Conservation (phyloP, 2,797 vertebrate species). For the Diplodus sargus region DNA sequence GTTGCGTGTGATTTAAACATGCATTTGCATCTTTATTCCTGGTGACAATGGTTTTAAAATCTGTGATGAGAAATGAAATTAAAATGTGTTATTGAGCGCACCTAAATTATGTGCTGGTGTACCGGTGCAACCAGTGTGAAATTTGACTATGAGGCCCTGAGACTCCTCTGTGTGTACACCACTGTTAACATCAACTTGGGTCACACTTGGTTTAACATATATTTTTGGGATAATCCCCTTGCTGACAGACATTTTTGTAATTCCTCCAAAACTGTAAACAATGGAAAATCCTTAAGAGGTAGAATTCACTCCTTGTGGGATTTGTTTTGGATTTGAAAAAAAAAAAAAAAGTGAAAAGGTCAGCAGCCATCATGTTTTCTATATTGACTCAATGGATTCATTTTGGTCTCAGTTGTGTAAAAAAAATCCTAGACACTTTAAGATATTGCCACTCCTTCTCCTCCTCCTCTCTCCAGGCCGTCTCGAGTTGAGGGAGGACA, state of each 20-base stretch:
- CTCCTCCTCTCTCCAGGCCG: constrained; percentile 84
- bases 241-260: neutral
- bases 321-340: neutral
- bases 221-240: neutral
- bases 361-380: neutral
- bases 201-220: neutral
- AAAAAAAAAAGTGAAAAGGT: neutral
- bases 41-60: too few relatives aligned
- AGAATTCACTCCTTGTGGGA: neutral
- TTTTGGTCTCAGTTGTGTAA: neutral
- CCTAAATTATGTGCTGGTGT: too few relatives aligned
- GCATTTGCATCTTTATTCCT: neutral
- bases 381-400: neutral
- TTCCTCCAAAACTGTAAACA: neutral
- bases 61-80: too few relatives aligned
- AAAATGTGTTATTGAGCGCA: too few relatives aligned
- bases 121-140: too few relatives aligned
- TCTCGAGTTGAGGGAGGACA: constrained; percentile 96
- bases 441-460: neutral
- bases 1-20: neutral
- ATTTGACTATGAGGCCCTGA: too few relatives aligned
- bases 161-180: neutral
- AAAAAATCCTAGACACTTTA: neutral
- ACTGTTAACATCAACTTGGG: neutral
- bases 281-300: neutral